Evolutionary conservation across 2,797 vertebrate genomes (phyloP), one percentile per base, ranked within the genome.

Genomic region (Falco cherrug): DNA sequence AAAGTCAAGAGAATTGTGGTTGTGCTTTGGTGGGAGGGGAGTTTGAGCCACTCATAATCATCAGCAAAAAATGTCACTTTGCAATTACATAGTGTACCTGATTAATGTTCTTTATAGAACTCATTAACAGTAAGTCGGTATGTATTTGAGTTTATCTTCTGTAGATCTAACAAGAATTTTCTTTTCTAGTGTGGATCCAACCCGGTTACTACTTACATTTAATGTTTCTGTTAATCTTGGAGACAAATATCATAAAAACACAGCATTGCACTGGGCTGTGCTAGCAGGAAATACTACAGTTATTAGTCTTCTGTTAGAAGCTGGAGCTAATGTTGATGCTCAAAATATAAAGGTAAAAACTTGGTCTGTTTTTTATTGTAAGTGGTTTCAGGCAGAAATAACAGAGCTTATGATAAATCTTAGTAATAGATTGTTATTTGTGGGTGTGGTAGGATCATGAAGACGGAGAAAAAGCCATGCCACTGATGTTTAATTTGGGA

Each of bases 201-300:
- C 99, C 18, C 98, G 99, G 92, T 98, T 99, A 92, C 98, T 99
- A 50, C 98, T 99, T 97, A 99, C 99, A 24, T 99, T 99, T 98
- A 99, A 99, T 88, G 99, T 99, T 96, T 99, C 99, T 2, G 99
- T 99, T 95, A 99, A 99, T 97, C 98, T 99, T 96, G 99, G 99
- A 51, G 99, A 99, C 98, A 99, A 99, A 96, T 99, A 99, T 96
- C 99, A 99, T 98, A 99, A 99, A 98, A 99, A 99, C 98, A 99
- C 99, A 48, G 99, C 99, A 59, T 96, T 99, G 96, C 99, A 99
- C 96, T 99, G 99, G 99, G 99, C 99, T 69, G 99, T 99, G 63
- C 98, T 99, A 96, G 99, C 99, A 29, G 99, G 99, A 95, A 99
- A 99, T 98, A 99, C 99, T 76, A 99, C 99, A 35, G 99, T 99